Percentiles rank a stretch among this genome's conserved stretches.
Evolutionary conservation across 2,797 vertebrate genomes (phyloP).

Genomic region (Paguma larvata): DNA sequence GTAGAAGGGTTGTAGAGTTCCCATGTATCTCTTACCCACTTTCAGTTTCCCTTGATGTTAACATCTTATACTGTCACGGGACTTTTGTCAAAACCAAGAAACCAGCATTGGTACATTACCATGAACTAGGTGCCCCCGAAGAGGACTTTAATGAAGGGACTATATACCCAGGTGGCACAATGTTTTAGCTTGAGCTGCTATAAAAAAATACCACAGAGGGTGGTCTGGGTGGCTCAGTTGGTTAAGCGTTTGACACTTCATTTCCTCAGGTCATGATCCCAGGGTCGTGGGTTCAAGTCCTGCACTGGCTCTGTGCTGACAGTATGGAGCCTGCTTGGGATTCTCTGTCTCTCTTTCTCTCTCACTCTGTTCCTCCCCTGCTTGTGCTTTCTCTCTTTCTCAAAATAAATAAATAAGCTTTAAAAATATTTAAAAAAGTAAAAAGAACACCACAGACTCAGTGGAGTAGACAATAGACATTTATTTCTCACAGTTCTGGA

Average conservation of each 20-base stretch:
- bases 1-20: background rate
- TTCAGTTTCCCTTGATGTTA: background rate
- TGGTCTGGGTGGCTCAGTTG: too few species aligned
- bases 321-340: too few species aligned
- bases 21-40: background rate
- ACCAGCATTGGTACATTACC: background rate
- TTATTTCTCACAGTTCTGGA: background rate
- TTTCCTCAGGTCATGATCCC: too few species aligned
- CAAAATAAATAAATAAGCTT: too few species aligned
- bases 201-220: background rate
- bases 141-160: background rate
- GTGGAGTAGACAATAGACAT: background rate
- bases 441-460: background rate
- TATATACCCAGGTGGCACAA: background rate
- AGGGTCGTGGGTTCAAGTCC: too few species aligned
- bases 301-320: too few species aligned
- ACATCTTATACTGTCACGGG: background rate
- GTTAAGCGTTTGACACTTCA: too few species aligned
- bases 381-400: too few species aligned
- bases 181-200: background rate
- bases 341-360: too few species aligned
- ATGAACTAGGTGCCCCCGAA: background rate
- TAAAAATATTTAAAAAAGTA: too few species aligned
- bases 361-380: too few species aligned
- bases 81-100: slow-evolving; percentile 9